Conservation (phyloP, 2,113 vertebrate species). For the Chaetops frenatus region DNA sequence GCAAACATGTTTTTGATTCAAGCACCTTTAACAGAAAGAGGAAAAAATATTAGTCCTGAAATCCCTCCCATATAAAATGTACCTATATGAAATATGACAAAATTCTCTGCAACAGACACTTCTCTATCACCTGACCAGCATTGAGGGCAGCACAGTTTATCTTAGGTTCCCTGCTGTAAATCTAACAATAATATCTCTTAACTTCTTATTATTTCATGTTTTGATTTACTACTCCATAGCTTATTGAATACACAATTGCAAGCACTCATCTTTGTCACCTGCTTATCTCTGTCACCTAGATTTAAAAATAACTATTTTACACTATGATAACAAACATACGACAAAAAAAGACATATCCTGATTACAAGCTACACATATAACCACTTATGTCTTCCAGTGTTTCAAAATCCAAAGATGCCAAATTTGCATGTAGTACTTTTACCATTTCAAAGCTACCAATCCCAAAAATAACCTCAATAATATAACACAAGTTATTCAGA, state of each 20-base stretch:
- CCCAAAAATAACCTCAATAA: background rate
- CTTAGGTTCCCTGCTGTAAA: background rate
- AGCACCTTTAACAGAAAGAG: background rate
- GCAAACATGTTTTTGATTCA: background rate
- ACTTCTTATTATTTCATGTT: background rate
- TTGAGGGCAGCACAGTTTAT: background rate
- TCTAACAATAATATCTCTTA: background rate
- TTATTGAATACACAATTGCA: background rate
- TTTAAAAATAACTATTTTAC: background rate
- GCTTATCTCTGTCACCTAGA: background rate
- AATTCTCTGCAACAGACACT: background rate
- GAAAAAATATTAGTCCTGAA: background rate
- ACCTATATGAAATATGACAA: background rate
- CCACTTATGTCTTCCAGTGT: background rate
- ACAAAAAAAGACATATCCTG: background rate
- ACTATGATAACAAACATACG: background rate
- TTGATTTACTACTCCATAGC: background rate
- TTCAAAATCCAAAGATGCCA: background rate
- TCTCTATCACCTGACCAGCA: background rate
- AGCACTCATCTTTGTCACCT: background rate
- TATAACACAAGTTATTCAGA: background rate
- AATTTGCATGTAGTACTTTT: background rate
- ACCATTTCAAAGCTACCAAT: background rate
- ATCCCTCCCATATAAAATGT: background rate
- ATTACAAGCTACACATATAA: background rate